phyloP scores from a whole-genome alignment of 1,140 invertebrate species.

The Drosophila varians region DNA sequence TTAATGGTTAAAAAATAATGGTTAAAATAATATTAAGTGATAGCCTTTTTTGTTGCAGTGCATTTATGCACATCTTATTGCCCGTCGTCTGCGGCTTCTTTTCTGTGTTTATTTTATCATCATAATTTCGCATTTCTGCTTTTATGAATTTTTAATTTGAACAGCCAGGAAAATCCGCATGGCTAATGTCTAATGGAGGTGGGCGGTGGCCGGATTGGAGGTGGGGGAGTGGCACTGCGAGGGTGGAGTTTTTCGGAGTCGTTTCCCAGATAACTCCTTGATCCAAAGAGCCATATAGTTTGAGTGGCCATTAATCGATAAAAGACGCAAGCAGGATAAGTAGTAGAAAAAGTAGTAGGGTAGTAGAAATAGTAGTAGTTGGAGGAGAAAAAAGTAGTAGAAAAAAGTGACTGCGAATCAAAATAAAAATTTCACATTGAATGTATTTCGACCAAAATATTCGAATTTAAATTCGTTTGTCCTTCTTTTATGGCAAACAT shows the following conservation, averaged over 20 bases:
- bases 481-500: too few relatives aligned
- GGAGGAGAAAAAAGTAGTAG: background rate
- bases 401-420: too few relatives aligned
- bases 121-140: constrained; percentile 81
- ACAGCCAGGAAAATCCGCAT: constrained; percentile 41
- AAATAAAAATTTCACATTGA: too few relatives aligned
- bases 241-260: background rate
- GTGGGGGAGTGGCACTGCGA: background rate
- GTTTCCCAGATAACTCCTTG: constrained; percentile 16
- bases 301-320: constrained; percentile 13
- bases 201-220: background rate
- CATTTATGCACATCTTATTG: background rate
- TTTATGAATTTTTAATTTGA: constrained; percentile 82
- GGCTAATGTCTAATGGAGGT: constrained; percentile 14
- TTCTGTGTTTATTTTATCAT: constrained; percentile 79
- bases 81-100: constrained; percentile 47
- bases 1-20: too few relatives aligned
- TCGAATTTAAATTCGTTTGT: too few relatives aligned
- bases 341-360: background rate
- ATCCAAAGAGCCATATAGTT: constrained; percentile 8
- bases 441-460: too few relatives aligned
- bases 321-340: background rate
- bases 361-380: background rate
- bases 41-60: constrained; percentile 1
- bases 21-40: too few relatives aligned